phyloP scores from a whole-genome alignment of 1,140 invertebrate genomes.

The Atta texana region DNA sequence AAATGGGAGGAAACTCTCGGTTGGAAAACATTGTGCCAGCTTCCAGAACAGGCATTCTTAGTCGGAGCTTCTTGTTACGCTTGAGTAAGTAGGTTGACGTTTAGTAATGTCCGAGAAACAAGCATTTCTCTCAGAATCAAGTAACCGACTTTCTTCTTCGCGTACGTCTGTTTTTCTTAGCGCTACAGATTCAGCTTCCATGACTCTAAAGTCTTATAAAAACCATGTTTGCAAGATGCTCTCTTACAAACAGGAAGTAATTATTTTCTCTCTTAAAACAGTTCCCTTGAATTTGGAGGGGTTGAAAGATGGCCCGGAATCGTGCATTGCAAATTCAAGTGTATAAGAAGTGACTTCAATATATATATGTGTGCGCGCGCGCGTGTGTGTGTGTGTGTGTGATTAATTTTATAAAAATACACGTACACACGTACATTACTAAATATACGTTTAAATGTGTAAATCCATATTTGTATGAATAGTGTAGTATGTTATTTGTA shows the following conservation, averaged over 20 bases:
- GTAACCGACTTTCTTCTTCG: conserved; percentile 1
- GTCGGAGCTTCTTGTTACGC: conserved; percentile 65
- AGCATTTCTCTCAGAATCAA: background rate
- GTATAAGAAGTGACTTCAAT: no score
- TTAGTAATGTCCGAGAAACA: conserved; percentile 57
- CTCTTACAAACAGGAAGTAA: no score
- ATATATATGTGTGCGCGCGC: no score
- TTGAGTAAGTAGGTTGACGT: conserved; percentile 76
- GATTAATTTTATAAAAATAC: no score
- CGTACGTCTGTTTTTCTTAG: background rate
- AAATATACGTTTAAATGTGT: no score
- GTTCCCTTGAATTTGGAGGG: background rate
- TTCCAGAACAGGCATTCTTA: background rate
- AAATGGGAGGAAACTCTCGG: background rate
- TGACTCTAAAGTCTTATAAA: background rate
- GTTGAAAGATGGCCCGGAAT: background rate
- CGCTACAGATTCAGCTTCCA: background rate
- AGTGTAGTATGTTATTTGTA: no score
- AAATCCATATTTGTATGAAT: no score
- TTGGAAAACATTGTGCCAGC: conserved; percentile 67
- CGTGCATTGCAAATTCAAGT: background rate
- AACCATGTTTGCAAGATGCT: background rate
- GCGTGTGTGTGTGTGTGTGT: no score
- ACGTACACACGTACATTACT: no score
- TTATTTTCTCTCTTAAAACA: background rate